Evolutionary conservation across 2,113 vertebrate species (phyloP).

Genomic region (Epinephelus moara): DNA sequence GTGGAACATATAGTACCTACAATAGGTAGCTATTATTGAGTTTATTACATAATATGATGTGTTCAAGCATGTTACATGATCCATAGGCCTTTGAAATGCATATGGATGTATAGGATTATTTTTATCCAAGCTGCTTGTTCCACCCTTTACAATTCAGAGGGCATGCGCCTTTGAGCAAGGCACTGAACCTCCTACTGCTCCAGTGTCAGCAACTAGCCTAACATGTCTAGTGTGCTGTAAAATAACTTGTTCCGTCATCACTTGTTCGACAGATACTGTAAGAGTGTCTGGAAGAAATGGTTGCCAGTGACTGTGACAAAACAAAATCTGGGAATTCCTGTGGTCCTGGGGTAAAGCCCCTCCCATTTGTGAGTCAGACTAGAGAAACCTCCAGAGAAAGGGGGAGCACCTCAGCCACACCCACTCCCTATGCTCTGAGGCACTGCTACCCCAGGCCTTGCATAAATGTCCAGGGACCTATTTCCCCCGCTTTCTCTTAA

Average conservation of each 20-base stretch:
- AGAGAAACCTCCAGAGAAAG: slow-evolving; percentile 59
- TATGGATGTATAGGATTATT: not conserved
- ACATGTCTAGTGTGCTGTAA: not conserved
- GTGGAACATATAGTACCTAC: not conserved
- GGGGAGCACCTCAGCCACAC: slow-evolving; percentile 73
- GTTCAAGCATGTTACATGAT: not conserved
- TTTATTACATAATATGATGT: not conserved
- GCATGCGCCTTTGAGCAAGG: not conserved
- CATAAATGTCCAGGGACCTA: slow-evolving; percentile 47
- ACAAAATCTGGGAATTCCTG: slow-evolving; percentile 51
- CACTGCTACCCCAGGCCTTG: slow-evolving; percentile 37
- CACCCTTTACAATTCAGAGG: not conserved
- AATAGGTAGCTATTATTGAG: not conserved
- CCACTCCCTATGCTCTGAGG: slow-evolving; percentile 54
- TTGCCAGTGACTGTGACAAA: slow-evolving; percentile 8
- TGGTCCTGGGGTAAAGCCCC: slow-evolving; percentile 35
- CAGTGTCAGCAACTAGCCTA: not conserved
- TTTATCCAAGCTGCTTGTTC: not conserved
- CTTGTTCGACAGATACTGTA: not conserved
- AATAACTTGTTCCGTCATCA: slow-evolving; percentile 1
- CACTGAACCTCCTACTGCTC: not conserved
- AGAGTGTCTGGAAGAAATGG: not conserved
- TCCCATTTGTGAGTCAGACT: slow-evolving; percentile 63
- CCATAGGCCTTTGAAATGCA: not conserved
- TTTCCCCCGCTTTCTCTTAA: slow-evolving; percentile 37